phyloP scores from a whole-genome alignment of 2,113 vertebrate genomes.

The Anas platyrhynchos region DNA sequence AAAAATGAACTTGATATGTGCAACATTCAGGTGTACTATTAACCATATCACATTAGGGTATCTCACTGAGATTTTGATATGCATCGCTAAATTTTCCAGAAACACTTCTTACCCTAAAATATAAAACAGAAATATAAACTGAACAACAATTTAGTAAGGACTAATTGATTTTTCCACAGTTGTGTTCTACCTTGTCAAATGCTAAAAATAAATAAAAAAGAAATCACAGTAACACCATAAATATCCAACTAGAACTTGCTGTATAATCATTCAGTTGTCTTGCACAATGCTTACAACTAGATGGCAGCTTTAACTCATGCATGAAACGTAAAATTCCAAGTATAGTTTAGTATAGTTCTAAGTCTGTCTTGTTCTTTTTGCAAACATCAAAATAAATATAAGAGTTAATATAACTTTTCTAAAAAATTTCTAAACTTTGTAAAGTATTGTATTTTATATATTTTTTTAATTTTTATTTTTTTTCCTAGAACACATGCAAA shows the following conservation, averaged over 20 bases:
- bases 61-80: background rate
- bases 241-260: background rate
- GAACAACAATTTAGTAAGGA: background rate
- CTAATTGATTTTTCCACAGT: fast-evolving
- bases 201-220: background rate
- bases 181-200: background rate
- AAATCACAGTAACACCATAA: background rate
- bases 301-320: slow-evolving; percentile 6
- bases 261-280: background rate
- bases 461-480: background rate
- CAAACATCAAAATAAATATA: background rate
- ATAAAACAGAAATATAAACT: background rate
- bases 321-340: background rate
- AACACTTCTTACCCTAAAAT: background rate
- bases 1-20: background rate
- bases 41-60: background rate
- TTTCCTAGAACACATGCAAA: background rate
- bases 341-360: background rate
- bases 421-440: background rate
- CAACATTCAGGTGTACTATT: background rate
- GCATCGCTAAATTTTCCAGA: background rate
- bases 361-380: background rate
- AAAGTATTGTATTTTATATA: background rate
- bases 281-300: slow-evolving; percentile 17
- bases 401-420: background rate